Percentiles rank a stretch among this genome's conserved stretches.
phyloP scores from a whole-genome alignment of 2,888 invertebrate species.

The Lingula anatina region DNA sequence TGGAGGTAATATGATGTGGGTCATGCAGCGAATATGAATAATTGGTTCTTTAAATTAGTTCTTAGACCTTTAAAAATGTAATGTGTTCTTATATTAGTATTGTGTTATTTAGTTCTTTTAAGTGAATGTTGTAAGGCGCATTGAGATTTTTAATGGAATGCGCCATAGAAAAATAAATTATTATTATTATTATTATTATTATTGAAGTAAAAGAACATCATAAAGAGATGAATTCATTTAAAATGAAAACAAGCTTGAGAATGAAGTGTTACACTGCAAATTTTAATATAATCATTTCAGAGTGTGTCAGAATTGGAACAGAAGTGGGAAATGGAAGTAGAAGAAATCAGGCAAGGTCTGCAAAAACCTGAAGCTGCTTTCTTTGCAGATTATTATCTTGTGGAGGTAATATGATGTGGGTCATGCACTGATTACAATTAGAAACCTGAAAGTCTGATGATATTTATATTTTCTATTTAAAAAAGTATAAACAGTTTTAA shows the following conservation, averaged over 20 bases:
- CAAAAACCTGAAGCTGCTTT: slow-evolving; percentile 29
- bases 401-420: slow-evolving; percentile 28
- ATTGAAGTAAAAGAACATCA: no score
- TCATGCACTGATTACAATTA: neutral
- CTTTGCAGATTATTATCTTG: slow-evolving; percentile 47
- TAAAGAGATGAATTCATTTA: no score
- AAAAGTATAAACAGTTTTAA: no score
- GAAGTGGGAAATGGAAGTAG: slow-evolving; percentile 43
- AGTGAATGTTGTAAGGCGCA: no score
- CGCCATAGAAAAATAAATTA: neutral
- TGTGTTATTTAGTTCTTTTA: no score
- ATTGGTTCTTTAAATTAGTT: no score
- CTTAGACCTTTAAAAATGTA: no score
- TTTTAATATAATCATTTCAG: slow-evolving; percentile 27
- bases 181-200: neutral
- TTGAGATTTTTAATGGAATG: no score
- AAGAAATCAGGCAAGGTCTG: slow-evolving; percentile 27
- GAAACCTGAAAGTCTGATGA: neutral
- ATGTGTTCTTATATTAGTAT: no score
- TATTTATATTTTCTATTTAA: no score
- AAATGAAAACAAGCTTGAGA: no score
- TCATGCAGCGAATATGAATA: neutral
- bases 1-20: slow-evolving; percentile 28
- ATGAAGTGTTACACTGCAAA: no score
- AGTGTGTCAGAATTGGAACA: slow-evolving; percentile 48